Percentiles rank a stretch among this genome's conserved stretches.
Conservation (phyloP, 2,888 invertebrate genomes). For the Hyles lineata region DNA sequence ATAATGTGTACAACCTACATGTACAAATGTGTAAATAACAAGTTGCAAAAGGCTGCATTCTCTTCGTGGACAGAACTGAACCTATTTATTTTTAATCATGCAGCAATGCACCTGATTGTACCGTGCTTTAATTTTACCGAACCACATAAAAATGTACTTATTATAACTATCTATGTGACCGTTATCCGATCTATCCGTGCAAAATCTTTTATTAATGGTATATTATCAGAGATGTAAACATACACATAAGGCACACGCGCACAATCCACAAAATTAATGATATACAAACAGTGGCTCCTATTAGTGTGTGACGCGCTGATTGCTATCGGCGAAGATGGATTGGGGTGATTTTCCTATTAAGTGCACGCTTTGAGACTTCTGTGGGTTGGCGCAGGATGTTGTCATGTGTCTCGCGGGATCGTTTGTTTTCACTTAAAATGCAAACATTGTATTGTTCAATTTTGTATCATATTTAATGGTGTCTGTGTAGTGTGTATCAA, state of each 20-base stretch:
- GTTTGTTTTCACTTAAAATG: background rate
- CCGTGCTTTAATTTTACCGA: too few relatives aligned
- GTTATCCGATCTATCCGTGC: too few relatives aligned
- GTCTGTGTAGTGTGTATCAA: too few relatives aligned
- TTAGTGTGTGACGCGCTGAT: constrained; percentile 56
- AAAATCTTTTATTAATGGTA: background rate
- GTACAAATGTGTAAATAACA: too few relatives aligned
- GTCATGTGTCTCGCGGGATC: background rate
- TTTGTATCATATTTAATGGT: too few relatives aligned
- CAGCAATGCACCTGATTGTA: too few relatives aligned
- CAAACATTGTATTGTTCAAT: background rate
- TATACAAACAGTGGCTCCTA: constrained; percentile 56
- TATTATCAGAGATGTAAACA: background rate
- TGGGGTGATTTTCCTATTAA: constrained; percentile 38
- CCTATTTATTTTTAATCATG: too few relatives aligned
- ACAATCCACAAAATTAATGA: constrained; percentile 48
- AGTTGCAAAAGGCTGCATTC: too few relatives aligned
- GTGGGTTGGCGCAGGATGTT: background rate
- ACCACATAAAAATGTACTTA: too few relatives aligned
- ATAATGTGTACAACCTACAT: too few relatives aligned
- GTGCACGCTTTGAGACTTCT: background rate
- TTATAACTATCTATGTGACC: too few relatives aligned
- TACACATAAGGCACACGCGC: background rate
- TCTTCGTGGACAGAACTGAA: too few relatives aligned
- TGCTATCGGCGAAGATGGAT: constrained; percentile 57